A percentile compares a stretch with the other conserved stretches of the same genome.
Conservation (phyloP, 2,888 invertebrate genomes). For the Idaea dimidiata region DNA sequence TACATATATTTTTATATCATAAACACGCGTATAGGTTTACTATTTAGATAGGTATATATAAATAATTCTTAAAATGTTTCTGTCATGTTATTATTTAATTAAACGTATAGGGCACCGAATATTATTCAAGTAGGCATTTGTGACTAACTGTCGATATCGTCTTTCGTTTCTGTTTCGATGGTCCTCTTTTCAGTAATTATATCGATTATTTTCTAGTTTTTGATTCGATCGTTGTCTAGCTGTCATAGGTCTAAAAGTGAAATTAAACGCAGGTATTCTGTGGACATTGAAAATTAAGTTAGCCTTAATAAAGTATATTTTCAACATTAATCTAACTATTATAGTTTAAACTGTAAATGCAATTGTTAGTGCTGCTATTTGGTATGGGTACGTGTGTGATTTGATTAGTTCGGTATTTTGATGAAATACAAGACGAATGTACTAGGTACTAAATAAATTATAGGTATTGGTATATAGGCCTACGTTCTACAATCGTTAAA, state of each 20-base stretch:
- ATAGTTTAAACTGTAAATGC: too few relatives aligned
- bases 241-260: too few relatives aligned
- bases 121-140: neutral
- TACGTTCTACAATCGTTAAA: neutral
- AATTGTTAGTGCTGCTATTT: neutral
- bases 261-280: too few relatives aligned
- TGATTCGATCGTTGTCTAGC: too few relatives aligned
- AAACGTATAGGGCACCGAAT: neutral
- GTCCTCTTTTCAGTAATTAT: too few relatives aligned
- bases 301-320: too few relatives aligned
- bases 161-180: too few relatives aligned
- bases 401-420: neutral
- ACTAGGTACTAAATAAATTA: neutral
- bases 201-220: too few relatives aligned
- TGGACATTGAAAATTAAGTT: too few relatives aligned
- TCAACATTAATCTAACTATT: too few relatives aligned
- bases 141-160: too few relatives aligned
- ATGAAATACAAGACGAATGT: neutral
- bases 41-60: neutral
- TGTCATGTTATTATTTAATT: conserved; percentile 4
- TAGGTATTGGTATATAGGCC: neutral
- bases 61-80: conserved; percentile 7
- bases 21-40: neutral
- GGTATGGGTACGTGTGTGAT: neutral
- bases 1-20: neutral